Conservation (phyloP, 2,113 vertebrate species). For the Stigmatopora nigra region DNA sequence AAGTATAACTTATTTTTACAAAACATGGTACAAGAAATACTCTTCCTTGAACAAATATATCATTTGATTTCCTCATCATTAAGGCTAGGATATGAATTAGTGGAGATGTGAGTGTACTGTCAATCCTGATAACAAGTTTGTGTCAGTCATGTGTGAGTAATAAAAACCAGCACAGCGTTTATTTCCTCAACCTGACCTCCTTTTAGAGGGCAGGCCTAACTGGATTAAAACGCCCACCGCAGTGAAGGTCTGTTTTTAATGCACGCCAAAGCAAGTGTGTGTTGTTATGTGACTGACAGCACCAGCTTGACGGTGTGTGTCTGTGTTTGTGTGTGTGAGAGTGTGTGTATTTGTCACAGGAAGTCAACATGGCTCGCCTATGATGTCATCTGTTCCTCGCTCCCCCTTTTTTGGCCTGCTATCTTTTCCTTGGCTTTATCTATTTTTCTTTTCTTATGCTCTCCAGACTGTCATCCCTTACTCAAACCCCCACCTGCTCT, state of each 20-base stretch:
- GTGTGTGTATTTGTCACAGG: slow-evolving; percentile 4
- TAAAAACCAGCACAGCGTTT: slow-evolving; percentile 43
- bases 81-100: not conserved
- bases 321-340: not conserved
- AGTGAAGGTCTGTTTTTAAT: slow-evolving; percentile 24
- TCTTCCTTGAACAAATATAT: not conserved
- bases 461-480: slow-evolving; percentile 20
- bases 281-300: slow-evolving; percentile 12
- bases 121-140: slow-evolving; percentile 32
- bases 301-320: slow-evolving; percentile 7
- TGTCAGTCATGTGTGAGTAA: slow-evolving; percentile 52
- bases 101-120: slow-evolving; percentile 10
- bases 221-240: slow-evolving; percentile 33
- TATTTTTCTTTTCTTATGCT: slow-evolving; percentile 2
- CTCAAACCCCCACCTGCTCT: slow-evolving; percentile 5
- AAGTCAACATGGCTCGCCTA: slow-evolving; percentile 3
- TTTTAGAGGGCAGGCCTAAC: slow-evolving; percentile 28
- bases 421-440: slow-evolving; percentile 1
- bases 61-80: not conserved
- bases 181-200: slow-evolving; percentile 45
- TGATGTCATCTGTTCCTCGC: slow-evolving; percentile 3
- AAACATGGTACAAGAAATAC: not conserved
- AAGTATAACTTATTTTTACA: no score
- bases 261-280: slow-evolving; percentile 7
- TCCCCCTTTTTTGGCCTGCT: not conserved